Percentiles rank a stretch among this genome's conserved stretches.
Evolutionary conservation across 2,113 vertebrate genomes (phyloP).

Genomic region (Spea multiplicata): DNA sequence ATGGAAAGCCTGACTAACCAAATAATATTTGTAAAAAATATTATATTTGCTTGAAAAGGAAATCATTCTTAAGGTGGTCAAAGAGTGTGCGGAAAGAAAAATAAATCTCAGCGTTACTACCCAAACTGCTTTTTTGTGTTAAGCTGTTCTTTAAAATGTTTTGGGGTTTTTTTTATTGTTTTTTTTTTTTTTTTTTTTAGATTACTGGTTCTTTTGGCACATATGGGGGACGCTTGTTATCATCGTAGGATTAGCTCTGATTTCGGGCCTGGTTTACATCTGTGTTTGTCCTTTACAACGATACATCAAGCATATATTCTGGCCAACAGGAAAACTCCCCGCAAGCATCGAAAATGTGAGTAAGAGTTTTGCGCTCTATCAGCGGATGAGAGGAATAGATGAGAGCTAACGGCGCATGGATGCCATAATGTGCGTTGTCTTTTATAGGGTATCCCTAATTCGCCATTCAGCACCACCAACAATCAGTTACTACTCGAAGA

Average conservation of each 20-base stretch:
- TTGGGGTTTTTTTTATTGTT: not conserved
- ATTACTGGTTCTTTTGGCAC: not conserved
- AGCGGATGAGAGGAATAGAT: not conserved
- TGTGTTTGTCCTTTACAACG: constrained; percentile 32
- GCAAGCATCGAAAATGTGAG: constrained; percentile 26
- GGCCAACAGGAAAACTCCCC: constrained; percentile 17
- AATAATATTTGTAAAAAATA: no score
- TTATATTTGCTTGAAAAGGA: no score
- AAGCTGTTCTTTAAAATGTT: no score
- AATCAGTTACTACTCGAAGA: not conserved
- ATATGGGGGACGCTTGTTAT: not conserved
- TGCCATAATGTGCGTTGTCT: not conserved
- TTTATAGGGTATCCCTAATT: not conserved
- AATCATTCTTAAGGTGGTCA: no score
- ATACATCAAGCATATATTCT: constrained; percentile 24
- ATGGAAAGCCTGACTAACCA: no score
- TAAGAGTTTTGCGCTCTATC: not conserved
- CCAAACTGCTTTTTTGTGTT: no score
- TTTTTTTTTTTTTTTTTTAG: constrained; percentile 15
- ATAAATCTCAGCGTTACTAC: no score
- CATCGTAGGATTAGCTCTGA: not conserved
- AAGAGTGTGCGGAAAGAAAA: no score
- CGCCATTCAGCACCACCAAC: not conserved
- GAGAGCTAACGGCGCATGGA: not conserved
- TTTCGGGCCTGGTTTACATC: constrained; percentile 1